A percentile compares a stretch with the other conserved stretches of the same genome.
Conservation (phyloP, 2,888 invertebrate genomes). For the Pomacea canaliculata region DNA sequence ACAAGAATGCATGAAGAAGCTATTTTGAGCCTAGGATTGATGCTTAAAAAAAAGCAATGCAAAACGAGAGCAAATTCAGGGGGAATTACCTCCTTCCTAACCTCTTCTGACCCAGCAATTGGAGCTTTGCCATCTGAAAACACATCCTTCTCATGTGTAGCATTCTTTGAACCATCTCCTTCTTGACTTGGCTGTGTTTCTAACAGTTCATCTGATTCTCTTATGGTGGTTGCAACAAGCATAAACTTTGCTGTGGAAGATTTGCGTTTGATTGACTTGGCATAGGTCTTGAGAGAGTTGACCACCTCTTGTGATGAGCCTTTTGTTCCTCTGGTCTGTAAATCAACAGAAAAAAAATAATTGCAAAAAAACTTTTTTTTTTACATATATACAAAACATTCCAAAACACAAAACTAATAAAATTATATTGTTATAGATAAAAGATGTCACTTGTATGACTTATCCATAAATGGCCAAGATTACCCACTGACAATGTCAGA, state of each 20-base stretch:
- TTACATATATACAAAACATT: neutral
- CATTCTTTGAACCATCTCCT: slow-evolving; percentile 4
- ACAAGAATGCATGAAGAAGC: no score
- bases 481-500: no score
- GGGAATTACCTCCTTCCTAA: neutral
- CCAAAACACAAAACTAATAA: no score
- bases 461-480: no score
- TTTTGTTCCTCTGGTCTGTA: slow-evolving; percentile 80
- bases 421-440: no score
- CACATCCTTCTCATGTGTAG: neutral
- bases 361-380: neutral
- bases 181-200: slow-evolving; percentile 33
- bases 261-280: slow-evolving; percentile 68
- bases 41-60: no score
- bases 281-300: slow-evolving; percentile 90
- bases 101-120: neutral
- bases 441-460: no score
- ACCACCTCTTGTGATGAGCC: slow-evolving; percentile 89
- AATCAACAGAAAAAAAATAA: neutral
- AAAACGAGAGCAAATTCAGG: no score
- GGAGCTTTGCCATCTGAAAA: neutral
- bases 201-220: slow-evolving; percentile 51
- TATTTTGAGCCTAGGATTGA: no score
- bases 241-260: slow-evolving; percentile 39
- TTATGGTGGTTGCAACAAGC: slow-evolving; percentile 43